Evolutionary conservation across 2,797 vertebrate genomes (phyloP), one percentile per base, ranked within the genome.

Genomic region (Dromococcyx pavoninus): DNA sequence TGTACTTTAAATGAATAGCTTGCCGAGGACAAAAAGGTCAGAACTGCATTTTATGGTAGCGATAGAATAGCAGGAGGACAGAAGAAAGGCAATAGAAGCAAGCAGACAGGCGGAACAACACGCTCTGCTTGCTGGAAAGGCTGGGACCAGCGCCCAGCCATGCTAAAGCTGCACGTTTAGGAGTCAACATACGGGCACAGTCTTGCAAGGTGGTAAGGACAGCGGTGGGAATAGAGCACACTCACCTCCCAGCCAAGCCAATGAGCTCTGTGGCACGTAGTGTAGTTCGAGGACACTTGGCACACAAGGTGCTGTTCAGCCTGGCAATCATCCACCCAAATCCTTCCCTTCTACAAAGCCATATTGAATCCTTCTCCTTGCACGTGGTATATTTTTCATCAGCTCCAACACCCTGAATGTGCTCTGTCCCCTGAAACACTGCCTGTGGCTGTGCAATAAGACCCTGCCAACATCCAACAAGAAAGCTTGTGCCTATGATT

Each of bases 1-100:
- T 96, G 96, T 95, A 90, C 94, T 94, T 97, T 94, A 95, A 97
- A 94, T 93, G 94, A 97, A 97, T 81, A 96, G 83, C 89, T 94
- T 91, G 54, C 66, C 30, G 91, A 97, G 96, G 95, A 97, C 96
- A 96, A 96, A 97, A 96, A 98, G 97, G 97, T 97, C 97, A 96
- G 95, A 93, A 86, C 58, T 84, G 71, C 86, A 84, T 95, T 97
- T 96, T 91, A 95, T 76, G 90, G 82, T 67, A 48, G 74, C 13
- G 24, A 76, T 71, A 81, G 76, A 95, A 91, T 90, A 84, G 87
- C 71, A 86, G 46, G 76, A 93, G 89, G 89, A 92, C 62, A 93
- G 92, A 91, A 94, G 87, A 87, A 92, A 96, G 93, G 91, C 3
- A 0, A 94, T 69, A 84, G 83, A 94, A 48, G 74, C 0, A 5